Evolutionary conservation across 2,797 vertebrate genomes (phyloP), one percentile per base, ranked within the genome.

Genomic region (Pempheris klunzingeri): DNA sequence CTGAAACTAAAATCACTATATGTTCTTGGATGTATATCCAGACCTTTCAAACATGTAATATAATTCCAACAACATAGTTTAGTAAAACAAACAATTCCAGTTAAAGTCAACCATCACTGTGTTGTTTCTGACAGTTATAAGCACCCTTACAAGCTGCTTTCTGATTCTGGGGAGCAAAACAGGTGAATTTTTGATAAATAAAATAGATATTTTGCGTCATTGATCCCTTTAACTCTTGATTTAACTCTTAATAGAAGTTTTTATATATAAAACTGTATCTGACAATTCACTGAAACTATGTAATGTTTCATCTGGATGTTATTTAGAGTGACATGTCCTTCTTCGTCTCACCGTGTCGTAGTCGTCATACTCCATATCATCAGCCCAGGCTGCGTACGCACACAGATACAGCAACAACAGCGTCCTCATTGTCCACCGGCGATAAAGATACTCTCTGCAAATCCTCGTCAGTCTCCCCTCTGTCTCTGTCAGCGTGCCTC

Each of bases 321-420:
- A 32, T 32, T 32, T 4, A 32, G 30, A 32, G 30, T 32, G 6
- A 32, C n/a, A n/a, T n/a, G n/a, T n/a, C n/a, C n/a, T n/a, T n/a
- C n/a, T n/a, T n/a, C n/a, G n/a, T n/a, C 88, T 91, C 76, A 94
- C 93, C 24, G 1, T 0, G 0, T 71, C 84, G 1, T 91, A 87
- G 1, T 92, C 84, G 0, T 95, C 93, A 6, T 92, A 93, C 0
- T 94, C 89, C 11, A n/a, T 1, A 0, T 17, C 0, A 0, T 2
- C 47, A 14, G 84, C 71, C 64, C 83, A 75, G 71, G 15, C 22
- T 0, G 9, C 83, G 5, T 2, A 61, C 17, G 49, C 62, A 5
- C 86, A 88, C 61, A 92, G 34, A 38, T 9, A 78, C 72, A 91
- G 41, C 47, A 92, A 0, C 65, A 93, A 78, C 34, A 92, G 78